Evolutionary conservation across 2,797 vertebrate genomes (phyloP), one percentile per base, ranked within the genome.

Genomic region (Centropyge bicolor): DNA sequence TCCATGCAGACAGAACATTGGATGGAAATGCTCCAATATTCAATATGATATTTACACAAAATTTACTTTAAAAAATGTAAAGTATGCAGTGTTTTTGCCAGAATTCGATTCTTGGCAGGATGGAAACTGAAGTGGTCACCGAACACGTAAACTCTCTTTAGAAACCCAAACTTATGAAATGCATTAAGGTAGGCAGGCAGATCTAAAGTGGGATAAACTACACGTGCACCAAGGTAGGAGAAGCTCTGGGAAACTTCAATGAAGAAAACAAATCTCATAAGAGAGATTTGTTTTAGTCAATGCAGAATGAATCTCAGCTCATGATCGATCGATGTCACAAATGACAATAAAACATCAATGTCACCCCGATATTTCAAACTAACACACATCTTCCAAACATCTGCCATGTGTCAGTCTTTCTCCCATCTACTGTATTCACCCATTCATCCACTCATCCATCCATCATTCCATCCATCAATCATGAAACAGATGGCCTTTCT

Each of bases 401-500:
- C 80, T 71, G 70, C 83, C 76, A 65, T 79, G 63, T 70, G 81
- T 83, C 76, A 63, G 57, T 61, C 61, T 14, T 55, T 79, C 78
- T 48, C 75, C 60, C 71, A 74, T 73, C 80, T 82, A 92, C 91
- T 90, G 89, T 90, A 90, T 85, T 59, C 74, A 62, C 83, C 77
- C 51, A 54, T 82, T 79, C 85, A 82, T 88, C 85, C 65, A 63
- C 73, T 79, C 81, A 70, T 80, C 86, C 89, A 92, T 93, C 91
- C 90, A 92, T 93, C 92, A 89, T 71, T 87, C 85, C 68, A n/a
- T 86, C 88, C 92, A 95, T 95, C 94, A 91, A 93, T 96, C 94
- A 95, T 63, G 78, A 81, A 93, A 90, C 94, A 95, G 94, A 95
- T 95, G 94, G 93, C 86, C 89, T 92, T 92, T 95, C 51, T 46